Conservation (phyloP, 23 tunicate genomes). For the Aplidium turbinatum region DNA sequence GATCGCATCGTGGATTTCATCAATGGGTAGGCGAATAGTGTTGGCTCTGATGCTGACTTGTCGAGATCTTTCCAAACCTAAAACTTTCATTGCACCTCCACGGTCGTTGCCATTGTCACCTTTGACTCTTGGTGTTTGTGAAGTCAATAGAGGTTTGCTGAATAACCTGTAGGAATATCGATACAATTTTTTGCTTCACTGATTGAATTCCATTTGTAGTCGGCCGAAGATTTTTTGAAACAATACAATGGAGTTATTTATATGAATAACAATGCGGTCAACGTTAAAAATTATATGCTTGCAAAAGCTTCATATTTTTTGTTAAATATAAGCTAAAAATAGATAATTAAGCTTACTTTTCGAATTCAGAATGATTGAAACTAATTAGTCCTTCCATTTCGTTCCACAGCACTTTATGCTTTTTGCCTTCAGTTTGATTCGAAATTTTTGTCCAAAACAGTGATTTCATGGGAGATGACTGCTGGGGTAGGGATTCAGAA, state of each 20-base stretch:
- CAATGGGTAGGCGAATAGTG: constrained; percentile 57
- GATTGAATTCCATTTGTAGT: too few species aligned
- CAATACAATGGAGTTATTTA: too few species aligned
- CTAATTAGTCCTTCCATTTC: constrained; percentile 38
- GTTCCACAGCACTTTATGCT: constrained; percentile 52
- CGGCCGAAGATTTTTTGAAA: too few species aligned
- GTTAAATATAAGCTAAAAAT: too few species aligned
- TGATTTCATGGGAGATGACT: constrained; percentile 61
- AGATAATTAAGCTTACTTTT: constrained; percentile 65
- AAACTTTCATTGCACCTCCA: constrained; percentile 59
- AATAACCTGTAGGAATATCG: constrained; percentile 47
- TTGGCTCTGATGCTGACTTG: constrained; percentile 81
- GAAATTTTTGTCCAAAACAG: constrained; percentile 79
- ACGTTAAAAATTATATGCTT: too few species aligned
- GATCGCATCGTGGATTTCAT: constrained; percentile 85
- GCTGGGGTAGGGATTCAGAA: constrained; percentile 17
- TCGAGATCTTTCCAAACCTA: constrained; percentile 67
- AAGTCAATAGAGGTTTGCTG: constrained; percentile 58
- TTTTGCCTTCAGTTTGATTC: background rate
- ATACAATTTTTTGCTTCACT: background rate
- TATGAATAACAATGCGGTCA: too few species aligned
- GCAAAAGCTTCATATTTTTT: too few species aligned
- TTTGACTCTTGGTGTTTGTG: constrained; percentile 32
- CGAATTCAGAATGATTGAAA: constrained; percentile 60
- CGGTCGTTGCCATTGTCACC: constrained; percentile 7